Evolutionary conservation across 2,113 vertebrate genomes (phyloP), one percentile per base, ranked within the genome.

Genomic region (Bubo bubo): DNA sequence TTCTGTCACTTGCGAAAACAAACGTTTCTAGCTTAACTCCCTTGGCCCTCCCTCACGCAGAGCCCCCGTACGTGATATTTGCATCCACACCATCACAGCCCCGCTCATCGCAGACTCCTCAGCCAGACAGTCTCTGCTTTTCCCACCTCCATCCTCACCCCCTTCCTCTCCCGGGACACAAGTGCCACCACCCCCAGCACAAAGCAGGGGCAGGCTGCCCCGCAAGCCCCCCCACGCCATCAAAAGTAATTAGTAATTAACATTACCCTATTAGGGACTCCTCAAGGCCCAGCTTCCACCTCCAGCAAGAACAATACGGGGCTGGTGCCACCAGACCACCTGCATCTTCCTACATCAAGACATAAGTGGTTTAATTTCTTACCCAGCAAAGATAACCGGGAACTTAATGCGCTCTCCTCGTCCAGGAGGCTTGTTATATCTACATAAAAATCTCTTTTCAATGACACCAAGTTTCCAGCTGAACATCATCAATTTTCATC

Each of bases 201-300:
- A n/a, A 9, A 72, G 22, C 71, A 34, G 21, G 8, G 11, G 6
- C 14, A 14, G 35, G 34, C 0, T 13, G 13, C 21, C 59, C 89
- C 19, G 0, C 1, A 14, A 41, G 58, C 23, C 30, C 43, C 50
- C 53, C 66, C 35, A 12, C 8, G 1, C n/a, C 43, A 64, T 10
- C 16, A 4, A 13, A 5, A 30, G 7, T 21, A 58, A 30, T 53
- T 34, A 94, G 11, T 59, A 30, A 26, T 34, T 47, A 47, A 47
- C 3, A 0, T 19, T 26, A 49, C 2, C 21, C 5, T 9, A 0
- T 19, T 1, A 22, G 6, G 4, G 37, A 2, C 17, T 32, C 35
- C 76, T 22, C 81, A 34, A 41, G 35, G 19, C 49, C 43, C 55
- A 39, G 16, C 37, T 58, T n/a, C 37, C 67, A 62, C 34, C 67